These are phyloP conservation scores for Protonibea diacanthus DNA, from an alignment of 2,797 vertebrate genomes.

Conservation along the genomic window DNA sequence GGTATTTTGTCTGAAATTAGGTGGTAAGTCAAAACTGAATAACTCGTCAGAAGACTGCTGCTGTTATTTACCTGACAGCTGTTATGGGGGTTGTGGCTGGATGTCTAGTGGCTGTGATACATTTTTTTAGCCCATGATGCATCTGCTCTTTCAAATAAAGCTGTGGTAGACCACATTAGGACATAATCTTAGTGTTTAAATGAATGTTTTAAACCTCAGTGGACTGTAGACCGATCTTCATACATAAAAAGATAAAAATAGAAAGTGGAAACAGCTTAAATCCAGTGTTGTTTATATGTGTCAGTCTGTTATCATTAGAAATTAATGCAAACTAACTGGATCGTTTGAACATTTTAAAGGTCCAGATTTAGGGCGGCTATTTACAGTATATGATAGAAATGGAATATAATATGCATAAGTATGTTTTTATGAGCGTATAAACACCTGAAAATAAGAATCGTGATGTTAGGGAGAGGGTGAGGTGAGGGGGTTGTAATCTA, in stretches of 20 bases:
- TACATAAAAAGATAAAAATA: background rate
- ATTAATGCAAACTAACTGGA: background rate
- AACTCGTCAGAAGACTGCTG: background rate
- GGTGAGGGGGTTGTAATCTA: too few relatives aligned
- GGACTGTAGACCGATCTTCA: background rate
- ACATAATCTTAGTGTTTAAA: background rate
- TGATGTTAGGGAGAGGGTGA: too few relatives aligned
- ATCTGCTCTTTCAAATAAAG: background rate
- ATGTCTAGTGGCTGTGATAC: background rate
- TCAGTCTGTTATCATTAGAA: background rate
- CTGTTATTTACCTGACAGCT: slow-evolving; percentile 8
- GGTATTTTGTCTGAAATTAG: background rate
- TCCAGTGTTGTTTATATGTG: too few relatives aligned
- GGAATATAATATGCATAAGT: too few relatives aligned
- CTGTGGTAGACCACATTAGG: too few relatives aligned
- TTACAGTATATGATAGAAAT: too few relatives aligned
- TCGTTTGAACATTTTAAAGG: background rate
- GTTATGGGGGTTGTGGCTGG: background rate
- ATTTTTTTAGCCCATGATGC: too few relatives aligned
- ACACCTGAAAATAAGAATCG: too few relatives aligned
- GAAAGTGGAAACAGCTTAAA: background rate
- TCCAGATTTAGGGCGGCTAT: too few relatives aligned
- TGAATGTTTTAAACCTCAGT: background rate
- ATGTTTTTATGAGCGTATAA: too few relatives aligned
- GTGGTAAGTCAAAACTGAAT: background rate